Percentiles rank a stretch among this genome's conserved stretches.
Evolutionary conservation across 2,888 invertebrate species (phyloP).

Genomic region (Heteropelma amictum): DNA sequence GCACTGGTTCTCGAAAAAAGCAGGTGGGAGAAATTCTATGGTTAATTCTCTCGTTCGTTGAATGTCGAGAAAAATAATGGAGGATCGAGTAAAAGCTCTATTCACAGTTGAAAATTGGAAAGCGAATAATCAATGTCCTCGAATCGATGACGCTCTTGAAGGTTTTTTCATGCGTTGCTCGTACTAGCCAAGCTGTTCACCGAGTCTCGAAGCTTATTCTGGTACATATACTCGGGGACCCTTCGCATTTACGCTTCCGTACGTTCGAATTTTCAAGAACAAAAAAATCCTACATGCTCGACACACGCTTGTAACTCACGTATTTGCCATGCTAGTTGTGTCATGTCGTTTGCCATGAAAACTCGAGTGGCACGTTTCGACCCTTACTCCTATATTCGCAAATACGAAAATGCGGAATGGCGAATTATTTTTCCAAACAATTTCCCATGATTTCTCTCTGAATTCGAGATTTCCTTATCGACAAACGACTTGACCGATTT

Average conservation of each 20-base stretch:
- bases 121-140: slow-evolving; percentile 20
- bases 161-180: slow-evolving; percentile 19
- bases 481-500: too few relatives aligned
- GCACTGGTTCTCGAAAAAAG: neutral
- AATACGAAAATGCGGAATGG: slow-evolving; percentile 41
- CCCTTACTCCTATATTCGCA: slow-evolving; percentile 28
- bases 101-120: slow-evolving; percentile 4
- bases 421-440: slow-evolving; percentile 62
- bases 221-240: neutral
- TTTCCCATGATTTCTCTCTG: slow-evolving; percentile 52
- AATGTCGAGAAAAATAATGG: slow-evolving; percentile 1
- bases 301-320: slow-evolving; percentile 24
- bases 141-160: slow-evolving; percentile 27
- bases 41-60: neutral
- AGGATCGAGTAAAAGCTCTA: neutral
- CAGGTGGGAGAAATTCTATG: neutral
- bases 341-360: slow-evolving; percentile 16
- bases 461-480: neutral
- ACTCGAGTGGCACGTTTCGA: slow-evolving; percentile 49
- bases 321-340: slow-evolving; percentile 22
- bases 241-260: neutral
- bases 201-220: neutral
- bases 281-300: slow-evolving; percentile 24
- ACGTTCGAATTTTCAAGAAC: slow-evolving; percentile 24
- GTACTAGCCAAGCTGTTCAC: neutral